Percentiles rank a stretch among this genome's conserved stretches.
These are phyloP conservation scores for Ophion slaviceki DNA, from an alignment of 2,888 invertebrate genomes.

Conservation along the genomic window DNA sequence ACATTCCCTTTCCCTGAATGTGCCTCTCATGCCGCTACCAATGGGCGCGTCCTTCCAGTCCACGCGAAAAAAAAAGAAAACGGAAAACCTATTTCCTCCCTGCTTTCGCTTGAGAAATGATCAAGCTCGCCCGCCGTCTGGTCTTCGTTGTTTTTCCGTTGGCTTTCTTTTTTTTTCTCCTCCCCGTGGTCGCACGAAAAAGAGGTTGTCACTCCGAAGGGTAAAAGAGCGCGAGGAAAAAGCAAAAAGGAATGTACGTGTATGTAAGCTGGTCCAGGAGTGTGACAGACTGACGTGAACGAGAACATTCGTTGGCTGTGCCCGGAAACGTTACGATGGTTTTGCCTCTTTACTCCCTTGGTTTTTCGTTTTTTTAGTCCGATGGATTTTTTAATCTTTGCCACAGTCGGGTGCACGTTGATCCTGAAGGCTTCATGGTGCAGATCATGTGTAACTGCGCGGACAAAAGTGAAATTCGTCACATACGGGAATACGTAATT, in stretches of 20 bases:
- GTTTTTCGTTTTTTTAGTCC: background rate
- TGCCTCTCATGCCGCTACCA: slow-evolving; percentile 9
- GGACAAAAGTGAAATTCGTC: background rate
- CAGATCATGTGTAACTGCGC: background rate
- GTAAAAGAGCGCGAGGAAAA: slow-evolving; percentile 21
- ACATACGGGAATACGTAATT: background rate
- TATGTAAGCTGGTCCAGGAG: background rate
- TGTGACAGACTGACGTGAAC: slow-evolving; percentile 26
- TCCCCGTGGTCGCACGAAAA: slow-evolving; percentile 36
- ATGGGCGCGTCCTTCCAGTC: slow-evolving; percentile 3
- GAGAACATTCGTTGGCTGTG: slow-evolving; percentile 28
- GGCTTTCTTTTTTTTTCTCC: slow-evolving; percentile 20
- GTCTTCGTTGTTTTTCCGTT: slow-evolving; percentile 27
- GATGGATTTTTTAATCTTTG: background rate
- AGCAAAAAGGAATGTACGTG: slow-evolving; percentile 24
- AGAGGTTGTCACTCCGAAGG: slow-evolving; percentile 47
- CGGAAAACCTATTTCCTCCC: slow-evolving; percentile 58
- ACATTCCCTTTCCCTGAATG: slow-evolving; percentile 4
- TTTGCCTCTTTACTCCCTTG: background rate
- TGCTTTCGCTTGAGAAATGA: slow-evolving; percentile 61
- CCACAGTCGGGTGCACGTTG: background rate
- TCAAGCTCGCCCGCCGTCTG: slow-evolving; percentile 46
- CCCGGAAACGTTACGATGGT: slow-evolving; percentile 5
- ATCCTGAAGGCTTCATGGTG: background rate
- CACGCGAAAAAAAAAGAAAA: slow-evolving; percentile 20